Conservation (phyloP, 2,888 invertebrate species). For the Scaptomyza parva region DNA sequence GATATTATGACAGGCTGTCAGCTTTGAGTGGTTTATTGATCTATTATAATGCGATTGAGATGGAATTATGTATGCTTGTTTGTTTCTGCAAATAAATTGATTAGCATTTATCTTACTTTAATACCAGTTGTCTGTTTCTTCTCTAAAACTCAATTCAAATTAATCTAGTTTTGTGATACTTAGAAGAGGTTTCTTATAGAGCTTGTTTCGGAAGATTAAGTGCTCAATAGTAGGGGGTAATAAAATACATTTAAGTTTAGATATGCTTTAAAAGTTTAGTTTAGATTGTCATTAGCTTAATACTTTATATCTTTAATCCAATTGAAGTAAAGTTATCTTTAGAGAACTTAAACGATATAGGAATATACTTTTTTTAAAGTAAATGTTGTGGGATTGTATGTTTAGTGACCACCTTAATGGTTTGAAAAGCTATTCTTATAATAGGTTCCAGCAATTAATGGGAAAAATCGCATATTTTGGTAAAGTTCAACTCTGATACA, state of each 20-base stretch:
- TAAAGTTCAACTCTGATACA: too few relatives aligned
- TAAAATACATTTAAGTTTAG: neutral
- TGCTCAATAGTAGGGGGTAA: neutral
- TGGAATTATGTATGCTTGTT: neutral
- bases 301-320: neutral
- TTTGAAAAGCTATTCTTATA: neutral
- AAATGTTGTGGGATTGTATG: neutral
- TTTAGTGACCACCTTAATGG: neutral
- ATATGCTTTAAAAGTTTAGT: neutral
- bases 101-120: constrained; percentile 3
- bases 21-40: constrained; percentile 32
- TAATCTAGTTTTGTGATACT: neutral
- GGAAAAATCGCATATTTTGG: neutral
- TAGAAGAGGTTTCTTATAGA: constrained; percentile 1
- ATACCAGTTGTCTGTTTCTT: too few relatives aligned
- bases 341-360: neutral
- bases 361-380: neutral
- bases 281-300: neutral
- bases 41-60: constrained; percentile 28
- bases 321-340: neutral
- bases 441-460: neutral
- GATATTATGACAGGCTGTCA: constrained; percentile 40
- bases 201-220: constrained; percentile 1
- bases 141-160: constrained; percentile 7
- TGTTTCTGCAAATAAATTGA: constrained; percentile 37